Base-by-base conservation (phyloP, 1,140 invertebrate genomes). In the Harpegnathos saltator region DNA sequence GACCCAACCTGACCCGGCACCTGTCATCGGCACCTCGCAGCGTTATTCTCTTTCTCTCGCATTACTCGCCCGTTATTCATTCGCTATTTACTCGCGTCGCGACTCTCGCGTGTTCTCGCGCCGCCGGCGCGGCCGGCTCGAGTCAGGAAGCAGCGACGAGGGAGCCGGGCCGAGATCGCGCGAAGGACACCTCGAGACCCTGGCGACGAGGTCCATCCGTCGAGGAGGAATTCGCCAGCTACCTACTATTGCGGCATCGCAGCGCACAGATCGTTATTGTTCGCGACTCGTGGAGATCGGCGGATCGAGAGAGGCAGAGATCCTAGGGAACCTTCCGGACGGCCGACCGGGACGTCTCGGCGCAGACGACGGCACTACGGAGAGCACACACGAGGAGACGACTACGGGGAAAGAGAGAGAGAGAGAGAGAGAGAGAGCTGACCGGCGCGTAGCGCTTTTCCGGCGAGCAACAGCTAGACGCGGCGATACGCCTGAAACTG, bases 401-500 rank as follows among this genome's bases (percentile, higher is more conserved):
- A 44, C n/a, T n/a, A 3, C 5, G 14, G 9, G 4, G 56, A 5
- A 0, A 58, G n/a, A n/a, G n/a, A n/a, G n/a, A n/a, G n/a, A n/a
- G n/a, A n/a, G 19, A 14, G 4, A 62, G 26, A 19, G 22, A 19
- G 63, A 80, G 24, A 11, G 22, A n/a, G 29, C 56, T 24, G 59
- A 54, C 44, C 26, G 38, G n/a, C 9, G 65, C 59, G 38, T 44
- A 48, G 66, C n/a, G n/a, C 74, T 62, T 68, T 83, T 73, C 33
- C 61, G 58, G 44, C 58, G 69, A 85, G 63, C 72, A 71, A 48
- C 81, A 82, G 72, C 83, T 62, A 77, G 54, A 82, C 83, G 61
- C 83, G 88, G 71, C 89, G 87, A 84, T 89, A 86, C 83, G 87
- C 89, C 89, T 84, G 83, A 84, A 83, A 91, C 89, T 90, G 88